Evolutionary conservation across 1,140 invertebrate species (phyloP), one percentile per base, ranked within the genome.

Genomic region (Antheraea pernyi): DNA sequence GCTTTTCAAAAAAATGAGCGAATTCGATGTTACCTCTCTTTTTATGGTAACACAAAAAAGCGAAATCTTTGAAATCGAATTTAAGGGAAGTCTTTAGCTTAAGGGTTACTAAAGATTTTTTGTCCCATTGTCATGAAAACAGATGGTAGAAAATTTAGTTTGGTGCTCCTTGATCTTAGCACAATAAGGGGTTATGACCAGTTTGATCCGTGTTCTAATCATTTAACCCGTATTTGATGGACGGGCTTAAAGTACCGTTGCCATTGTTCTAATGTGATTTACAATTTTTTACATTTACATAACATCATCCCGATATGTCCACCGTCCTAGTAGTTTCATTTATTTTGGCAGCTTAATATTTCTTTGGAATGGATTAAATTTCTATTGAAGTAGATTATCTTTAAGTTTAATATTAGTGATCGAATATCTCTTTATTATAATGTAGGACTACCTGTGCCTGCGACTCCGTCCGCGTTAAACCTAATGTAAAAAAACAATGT

Each of bases 51-150:
- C 18, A 6, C 60, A 61, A 61, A 61, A 61, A 30, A 61, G 30
- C 9, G 59, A 85, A 83, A 84, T 79, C 80, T 72, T 74, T 81
- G 79, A 82, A 82, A 72, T 81, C 75, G 83, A 85, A 86, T 86
- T 82, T 77, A 90, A 91, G 88, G 86, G 88, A 91, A 89, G 84
- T 83, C 75, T 83, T 85, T 74, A 69, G 76, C 77, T 78, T 82
- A 91, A 91, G 88, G 90, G 90, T 91, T 91, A 90, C 84, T 72
- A 78, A 79, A 84, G 46, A 83, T 84, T 81, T 70, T 84, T 74
- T 80, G 62, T 64, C 70, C 59, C 68, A 73, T 87, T 87, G 77
- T 86, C 48, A 68, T 39, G 19, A 16, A 65, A 77, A 81, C 87
- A 89, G 88, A 88, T 88, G 88, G 80, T 76, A 77, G 84, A 71